Conservation (phyloP, 1,140 invertebrate genomes). For the Drosophila mojavensis region DNA sequence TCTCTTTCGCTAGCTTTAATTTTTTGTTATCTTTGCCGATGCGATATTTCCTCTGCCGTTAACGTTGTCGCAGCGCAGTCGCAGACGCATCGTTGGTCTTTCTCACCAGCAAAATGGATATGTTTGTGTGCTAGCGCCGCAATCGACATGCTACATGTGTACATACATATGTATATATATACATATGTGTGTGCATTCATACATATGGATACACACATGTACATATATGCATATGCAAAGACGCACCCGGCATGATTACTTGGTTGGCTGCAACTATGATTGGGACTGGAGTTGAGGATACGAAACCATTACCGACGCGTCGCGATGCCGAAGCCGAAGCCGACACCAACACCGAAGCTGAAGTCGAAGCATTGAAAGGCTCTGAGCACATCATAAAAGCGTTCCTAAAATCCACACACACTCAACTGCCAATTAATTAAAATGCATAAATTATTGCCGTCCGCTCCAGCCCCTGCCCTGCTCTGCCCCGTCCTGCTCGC, state of each 20-base stretch:
- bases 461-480: neutral
- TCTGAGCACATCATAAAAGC: conserved; percentile 49
- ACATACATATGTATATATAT: too few species aligned
- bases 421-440: conserved; percentile 69
- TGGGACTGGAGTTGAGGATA: neutral
- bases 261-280: neutral
- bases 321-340: too few species aligned
- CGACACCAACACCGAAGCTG: neutral
- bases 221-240: conserved; percentile 21
- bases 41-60: conserved; percentile 28
- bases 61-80: neutral
- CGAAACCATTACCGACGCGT: too few species aligned
- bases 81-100: conserved; percentile 31
- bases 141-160: neutral
- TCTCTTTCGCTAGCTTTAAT: conserved; percentile 34
- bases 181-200: too few species aligned
- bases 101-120: conserved; percentile 53
- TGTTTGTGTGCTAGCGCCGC: conserved; percentile 33
- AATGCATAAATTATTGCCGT: conserved; percentile 68
- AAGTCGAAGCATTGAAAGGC: neutral
- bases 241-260: conserved; percentile 59
- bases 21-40: conserved; percentile 41
- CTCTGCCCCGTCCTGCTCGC: neutral
- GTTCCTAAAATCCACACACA: conserved; percentile 31
- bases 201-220: too few species aligned